Evolutionary conservation across 2,113 vertebrate species (phyloP).

Genomic region (Halichoerus grypus): DNA sequence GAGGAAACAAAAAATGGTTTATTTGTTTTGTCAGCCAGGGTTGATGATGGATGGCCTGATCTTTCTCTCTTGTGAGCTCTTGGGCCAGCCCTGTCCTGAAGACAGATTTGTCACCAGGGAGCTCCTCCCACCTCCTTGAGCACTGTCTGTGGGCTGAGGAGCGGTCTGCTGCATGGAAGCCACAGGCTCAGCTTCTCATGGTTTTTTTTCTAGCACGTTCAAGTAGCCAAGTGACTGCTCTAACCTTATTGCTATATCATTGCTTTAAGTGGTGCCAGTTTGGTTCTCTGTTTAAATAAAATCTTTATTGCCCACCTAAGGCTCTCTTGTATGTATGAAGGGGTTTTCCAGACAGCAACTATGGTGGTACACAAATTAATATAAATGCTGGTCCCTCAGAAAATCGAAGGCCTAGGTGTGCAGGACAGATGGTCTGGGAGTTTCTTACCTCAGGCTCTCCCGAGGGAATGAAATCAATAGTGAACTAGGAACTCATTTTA

Average conservation of each 20-base stretch:
- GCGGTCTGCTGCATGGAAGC: neutral
- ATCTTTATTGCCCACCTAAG: neutral
- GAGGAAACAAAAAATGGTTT: neutral
- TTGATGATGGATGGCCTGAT: neutral
- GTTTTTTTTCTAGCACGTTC: neutral
- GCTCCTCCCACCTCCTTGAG: rapidly evolving
- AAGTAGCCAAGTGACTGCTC: neutral
- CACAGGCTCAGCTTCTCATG: neutral
- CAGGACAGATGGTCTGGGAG: neutral
- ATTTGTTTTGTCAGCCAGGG: neutral
- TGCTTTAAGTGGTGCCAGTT: neutral
- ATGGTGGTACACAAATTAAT: neutral
- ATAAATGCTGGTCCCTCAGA: neutral
- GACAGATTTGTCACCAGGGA: neutral
- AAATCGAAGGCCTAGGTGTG: neutral
- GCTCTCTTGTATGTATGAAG: neutral
- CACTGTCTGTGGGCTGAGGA: neutral
- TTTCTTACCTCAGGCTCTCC: neutral
- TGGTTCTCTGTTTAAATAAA: neutral
- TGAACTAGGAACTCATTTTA: neutral
- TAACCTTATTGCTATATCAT: neutral
- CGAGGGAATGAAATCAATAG: neutral
- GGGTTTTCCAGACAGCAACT: neutral
- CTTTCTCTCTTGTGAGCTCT: neutral
- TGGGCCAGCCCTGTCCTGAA: neutral